phyloP scores from a whole-genome alignment of 53 echinoderm and acorn worm species.

The Arbacia lixula region DNA sequence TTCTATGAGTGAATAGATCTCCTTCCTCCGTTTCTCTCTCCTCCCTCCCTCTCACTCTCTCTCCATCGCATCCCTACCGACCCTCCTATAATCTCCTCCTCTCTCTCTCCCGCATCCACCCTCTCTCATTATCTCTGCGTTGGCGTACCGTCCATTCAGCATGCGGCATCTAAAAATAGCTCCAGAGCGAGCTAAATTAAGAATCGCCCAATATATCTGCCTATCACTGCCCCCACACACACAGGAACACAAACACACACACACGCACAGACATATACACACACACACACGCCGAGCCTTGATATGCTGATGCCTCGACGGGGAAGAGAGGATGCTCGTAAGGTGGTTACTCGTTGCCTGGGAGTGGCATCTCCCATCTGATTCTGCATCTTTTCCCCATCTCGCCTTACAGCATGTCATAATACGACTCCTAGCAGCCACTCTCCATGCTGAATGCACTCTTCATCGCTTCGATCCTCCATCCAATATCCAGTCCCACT shows the following conservation, averaged over 20 bases:
- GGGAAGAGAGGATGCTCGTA: neutral
- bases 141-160: constrained; percentile 25
- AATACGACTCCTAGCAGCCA: too few relatives aligned
- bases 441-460: too few relatives aligned
- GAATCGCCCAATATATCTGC: constrained; percentile 19
- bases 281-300: neutral
- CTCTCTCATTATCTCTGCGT: neutral
- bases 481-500: too few relatives aligned
- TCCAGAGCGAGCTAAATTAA: constrained; percentile 46
- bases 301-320: constrained; percentile 15
- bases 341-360: constrained; percentile 7
- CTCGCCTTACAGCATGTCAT: too few relatives aligned
- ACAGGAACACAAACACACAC: too few relatives aligned
- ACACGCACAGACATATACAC: neutral
- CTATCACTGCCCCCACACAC: neutral
- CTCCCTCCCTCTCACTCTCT: neutral
- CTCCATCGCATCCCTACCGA: neutral
- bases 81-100: constrained; percentile 7
- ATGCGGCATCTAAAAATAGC: constrained; percentile 43
- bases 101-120: neutral
- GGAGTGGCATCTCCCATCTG: constrained; percentile 23
- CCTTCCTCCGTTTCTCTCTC: constrained; percentile 5
- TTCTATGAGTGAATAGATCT: neutral
- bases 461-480: too few relatives aligned
- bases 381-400: too few relatives aligned